Conservation (phyloP, 2,113 vertebrate genomes). For the Syrrhaptes paradoxus region DNA sequence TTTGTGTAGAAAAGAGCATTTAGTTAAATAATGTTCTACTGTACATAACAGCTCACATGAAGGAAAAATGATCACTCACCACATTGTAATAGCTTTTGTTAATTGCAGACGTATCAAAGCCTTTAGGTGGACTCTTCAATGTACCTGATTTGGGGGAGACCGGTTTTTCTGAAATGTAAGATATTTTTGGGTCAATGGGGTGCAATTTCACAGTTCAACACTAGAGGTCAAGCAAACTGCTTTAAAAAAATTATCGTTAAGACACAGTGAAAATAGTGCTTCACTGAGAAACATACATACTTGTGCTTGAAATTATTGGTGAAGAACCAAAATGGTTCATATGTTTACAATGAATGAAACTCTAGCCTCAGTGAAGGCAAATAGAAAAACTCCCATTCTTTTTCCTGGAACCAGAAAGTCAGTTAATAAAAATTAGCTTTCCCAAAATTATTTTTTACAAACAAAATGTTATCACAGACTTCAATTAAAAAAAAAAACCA, state of each 20-base stretch:
- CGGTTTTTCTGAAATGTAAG: conserved; percentile 86
- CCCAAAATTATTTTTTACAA: background rate
- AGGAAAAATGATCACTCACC: conserved; percentile 80
- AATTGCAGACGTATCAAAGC: conserved; percentile 92
- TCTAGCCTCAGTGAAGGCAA: background rate
- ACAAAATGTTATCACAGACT: background rate
- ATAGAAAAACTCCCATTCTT: background rate
- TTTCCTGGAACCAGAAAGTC: background rate
- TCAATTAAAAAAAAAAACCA: background rate
- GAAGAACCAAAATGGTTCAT: background rate
- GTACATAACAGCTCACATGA: background rate
- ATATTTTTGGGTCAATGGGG: background rate
- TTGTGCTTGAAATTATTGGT: background rate
- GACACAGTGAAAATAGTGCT: background rate
- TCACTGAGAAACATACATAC: background rate
- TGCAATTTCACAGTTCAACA: conserved; percentile 31
- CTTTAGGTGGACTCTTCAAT: conserved; percentile 95
- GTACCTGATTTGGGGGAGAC: conserved; percentile 94
- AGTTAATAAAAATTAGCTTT: background rate
- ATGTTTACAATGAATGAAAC: background rate
- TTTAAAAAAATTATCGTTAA: background rate
- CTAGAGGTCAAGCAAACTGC: conserved; percentile 47
- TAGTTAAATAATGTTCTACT: background rate
- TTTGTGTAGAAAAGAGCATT: background rate
- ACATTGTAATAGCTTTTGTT: conserved; percentile 99